Evolutionary conservation across 2,888 invertebrate species (phyloP).

Genomic region (Melanophora roralis): DNA sequence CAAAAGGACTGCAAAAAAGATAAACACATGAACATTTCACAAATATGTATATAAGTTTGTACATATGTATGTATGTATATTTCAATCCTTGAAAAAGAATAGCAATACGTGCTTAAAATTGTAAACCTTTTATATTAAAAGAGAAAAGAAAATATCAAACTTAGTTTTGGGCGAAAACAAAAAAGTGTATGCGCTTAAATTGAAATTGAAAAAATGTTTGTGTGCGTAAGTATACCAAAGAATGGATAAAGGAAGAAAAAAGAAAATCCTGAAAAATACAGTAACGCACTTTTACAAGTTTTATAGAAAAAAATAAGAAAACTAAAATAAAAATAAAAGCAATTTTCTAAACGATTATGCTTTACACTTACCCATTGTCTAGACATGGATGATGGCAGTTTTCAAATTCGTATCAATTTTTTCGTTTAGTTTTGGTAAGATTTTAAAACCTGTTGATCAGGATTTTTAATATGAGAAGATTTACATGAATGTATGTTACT

Average conservation of each 20-base stretch:
- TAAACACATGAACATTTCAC: too few species aligned
- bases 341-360: background rate
- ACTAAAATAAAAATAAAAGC: background rate
- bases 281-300: conserved; percentile 31
- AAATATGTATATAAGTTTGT: too few species aligned
- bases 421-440: background rate
- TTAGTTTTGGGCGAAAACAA: conserved; percentile 28
- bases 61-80: background rate
- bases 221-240: too few species aligned
- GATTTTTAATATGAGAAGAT: conserved; percentile 2
- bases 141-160: conserved; percentile 20
- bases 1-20: too few species aligned
- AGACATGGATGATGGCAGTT: conserved; percentile 28
- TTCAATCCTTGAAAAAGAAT: background rate
- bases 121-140: background rate
- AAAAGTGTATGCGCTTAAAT: background rate
- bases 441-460: conserved; percentile 23
- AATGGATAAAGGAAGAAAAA: background rate
- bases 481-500: background rate
- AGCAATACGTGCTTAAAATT: background rate
- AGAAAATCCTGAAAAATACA: conserved; percentile 30
- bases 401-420: background rate
- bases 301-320: background rate
- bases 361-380: conserved; percentile 44
- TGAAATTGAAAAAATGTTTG: background rate